A percentile compares a stretch with the other conserved stretches of the same genome.
phyloP scores from a whole-genome alignment of 2,888 invertebrate species.

The Athalia rosae region DNA sequence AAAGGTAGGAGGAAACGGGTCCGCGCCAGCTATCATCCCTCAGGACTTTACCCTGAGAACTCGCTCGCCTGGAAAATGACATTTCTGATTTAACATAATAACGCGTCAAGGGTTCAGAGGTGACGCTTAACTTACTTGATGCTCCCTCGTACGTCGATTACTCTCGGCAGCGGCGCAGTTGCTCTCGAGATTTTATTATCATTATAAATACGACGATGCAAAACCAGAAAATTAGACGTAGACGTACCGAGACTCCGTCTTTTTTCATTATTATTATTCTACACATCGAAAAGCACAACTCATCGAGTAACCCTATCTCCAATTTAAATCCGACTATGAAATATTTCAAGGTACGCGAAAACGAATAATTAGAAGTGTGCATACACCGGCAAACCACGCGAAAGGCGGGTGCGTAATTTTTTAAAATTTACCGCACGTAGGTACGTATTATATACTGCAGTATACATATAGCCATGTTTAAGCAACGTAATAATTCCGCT shows the following conservation, averaged over 20 bases:
- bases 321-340: too few species aligned
- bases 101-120: slow-evolving; percentile 48
- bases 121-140: slow-evolving; percentile 44
- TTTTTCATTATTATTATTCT: too few species aligned
- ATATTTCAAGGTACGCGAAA: slow-evolving; percentile 5
- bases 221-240: neutral
- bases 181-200: slow-evolving; percentile 4
- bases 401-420: slow-evolving; percentile 1
- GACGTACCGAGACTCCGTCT: too few species aligned
- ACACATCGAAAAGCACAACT: too few species aligned
- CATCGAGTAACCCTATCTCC: too few species aligned
- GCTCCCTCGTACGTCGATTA: slow-evolving; percentile 38
- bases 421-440: slow-evolving; percentile 21
- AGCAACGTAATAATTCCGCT: slow-evolving; percentile 31
- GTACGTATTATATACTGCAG: neutral
- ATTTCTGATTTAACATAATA: slow-evolving; percentile 55
- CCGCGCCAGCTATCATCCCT: slow-evolving; percentile 42
- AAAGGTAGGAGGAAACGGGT: slow-evolving; percentile 45
- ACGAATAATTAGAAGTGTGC: neutral
- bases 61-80: slow-evolving; percentile 59
- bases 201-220: neutral
- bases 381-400: neutral
- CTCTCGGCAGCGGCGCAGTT: neutral
- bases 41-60: slow-evolving; percentile 51
- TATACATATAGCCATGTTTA: too few species aligned